Evolutionary conservation across 2,888 invertebrate species (phyloP), one percentile per base, ranked within the genome.

Genomic region (Meandrusa payeni): DNA sequence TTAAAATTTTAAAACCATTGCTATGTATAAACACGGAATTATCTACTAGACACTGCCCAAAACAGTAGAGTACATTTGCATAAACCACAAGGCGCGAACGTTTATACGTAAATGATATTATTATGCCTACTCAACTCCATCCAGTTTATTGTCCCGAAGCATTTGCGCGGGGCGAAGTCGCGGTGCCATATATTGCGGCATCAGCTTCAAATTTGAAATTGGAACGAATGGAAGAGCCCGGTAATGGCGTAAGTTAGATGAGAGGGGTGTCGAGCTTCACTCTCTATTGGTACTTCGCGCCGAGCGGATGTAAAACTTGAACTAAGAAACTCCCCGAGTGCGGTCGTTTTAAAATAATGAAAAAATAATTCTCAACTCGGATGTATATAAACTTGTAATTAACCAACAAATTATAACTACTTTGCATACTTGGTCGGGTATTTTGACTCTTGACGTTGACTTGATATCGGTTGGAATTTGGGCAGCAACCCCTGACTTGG

Each of bases 161-260:
- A 15, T 34, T n/a, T 1, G 22, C 13, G 20, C 44, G 15, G 32
- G 43, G 51, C 52, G 55, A 70, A 68, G 70, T 71, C 76, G 79
- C 69, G 80, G 78, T 74, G 51, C 68, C 74, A 78, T 74, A 79
- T 75, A 77, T 73, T 51, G 73, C 66, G 63, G 70, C 76, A 73
- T 77, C 77, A 78, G 77, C 77, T 79, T 77, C 77, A 86, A 86
- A 86, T 86, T 87, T 83, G 74, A 81, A 87, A 86, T 86, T 87
- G 85, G 86, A 83, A 86, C 79, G 83, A 85, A 83, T 76, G 74
- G 76, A 79, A 77, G 74, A 69, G 73, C 74, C 72, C 75, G 65
- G 81, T 85, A 87, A 87, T 82, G 86, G 77, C 64, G 61, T 66
- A 87, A 87, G 86, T 87, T 87, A 83, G 83, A 87, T 87, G 85